Base-by-base conservation (phyloP, 2,888 invertebrate species). In the Philaethria dido region DNA sequence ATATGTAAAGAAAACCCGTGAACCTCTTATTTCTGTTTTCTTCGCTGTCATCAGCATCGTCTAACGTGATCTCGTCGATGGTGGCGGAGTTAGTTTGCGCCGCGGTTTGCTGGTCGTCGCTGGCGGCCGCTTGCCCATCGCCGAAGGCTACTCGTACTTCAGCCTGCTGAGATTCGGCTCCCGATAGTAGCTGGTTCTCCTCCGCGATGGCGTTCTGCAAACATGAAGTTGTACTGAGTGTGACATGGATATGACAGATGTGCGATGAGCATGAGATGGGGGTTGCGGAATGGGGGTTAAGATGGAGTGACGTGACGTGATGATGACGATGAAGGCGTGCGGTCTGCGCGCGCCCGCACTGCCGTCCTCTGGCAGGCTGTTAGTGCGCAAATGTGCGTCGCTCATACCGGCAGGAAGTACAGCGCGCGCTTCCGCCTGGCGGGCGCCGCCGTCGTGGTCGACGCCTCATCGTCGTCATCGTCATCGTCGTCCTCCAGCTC, bases 11-110 rank as follows among this genome's bases (percentile, higher is more conserved):
- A 39, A 55, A n/a, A n/a, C n/a, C n/a, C 4, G 5, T 42, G 42
- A 39, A 92, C 93, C 97, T 94, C 87, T 97, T 97, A 87, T 97
- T 96, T 80, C 97, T 94, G 86, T 96, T 96, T 83, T 96, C 96
- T 81, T 96, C 95, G 79, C 95, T 95, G 78, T 88, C 93, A 76
- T 96, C 96, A 65, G 94, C 93, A 78, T 96, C 95, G 74, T 95
- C 95, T 75, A 96, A 89, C 3, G 94, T 93, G 79, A 96, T 94
- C 80, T 96, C 95, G 78, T 95, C 95, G 74, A 96, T 94, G 77
- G 93, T 93, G 69, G 95, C 94, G 62, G 93, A 89, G 78, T 94
- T 94, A 76, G 94, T 94, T 77, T 94, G 94, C 60, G 95, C 94
- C 59, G 93, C 81, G 71, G 87, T 86, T 76, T 93, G 92, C 79